A percentile compares a stretch with the other conserved stretches of the same genome.
phyloP scores from a whole-genome alignment of 2,888 invertebrate species.

The Caradrina kadenii region DNA sequence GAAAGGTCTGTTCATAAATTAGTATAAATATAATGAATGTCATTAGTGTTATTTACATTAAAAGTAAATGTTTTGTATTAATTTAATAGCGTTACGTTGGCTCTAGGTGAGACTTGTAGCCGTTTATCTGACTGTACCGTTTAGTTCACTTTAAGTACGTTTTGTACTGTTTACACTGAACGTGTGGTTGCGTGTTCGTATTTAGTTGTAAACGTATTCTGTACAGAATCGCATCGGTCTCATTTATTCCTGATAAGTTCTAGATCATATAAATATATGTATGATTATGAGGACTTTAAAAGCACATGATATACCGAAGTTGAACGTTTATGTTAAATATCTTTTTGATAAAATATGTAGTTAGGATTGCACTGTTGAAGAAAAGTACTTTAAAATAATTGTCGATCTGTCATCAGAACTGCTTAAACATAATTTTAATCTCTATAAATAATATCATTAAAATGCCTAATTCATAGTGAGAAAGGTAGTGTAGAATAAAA shows the following conservation, averaged over 20 bases:
- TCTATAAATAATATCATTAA: conserved; percentile 83
- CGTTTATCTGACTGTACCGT: conserved; percentile 63
- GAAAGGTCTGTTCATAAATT: conserved; percentile 80
- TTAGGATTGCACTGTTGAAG: conserved; percentile 73
- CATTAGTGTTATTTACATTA: conserved; percentile 84
- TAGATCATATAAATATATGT: conserved; percentile 90
- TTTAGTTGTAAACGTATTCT: conserved; percentile 63
- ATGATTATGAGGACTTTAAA: conserved; percentile 71
- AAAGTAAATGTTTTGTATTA: conserved; percentile 81
- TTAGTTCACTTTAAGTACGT: conserved; percentile 69
- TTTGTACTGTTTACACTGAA: conserved; percentile 70
- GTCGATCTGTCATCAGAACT: conserved; percentile 78
- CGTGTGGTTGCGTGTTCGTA: conserved; percentile 62
- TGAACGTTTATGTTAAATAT: conserved; percentile 69
- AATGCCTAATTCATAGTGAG: conserved; percentile 88
- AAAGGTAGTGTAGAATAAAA: conserved; percentile 87
- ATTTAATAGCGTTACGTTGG: conserved; percentile 79
- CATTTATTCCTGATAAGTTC: conserved; percentile 86
- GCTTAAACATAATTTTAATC: conserved; percentile 81
- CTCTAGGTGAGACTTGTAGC: conserved; percentile 74
- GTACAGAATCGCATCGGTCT: conserved; percentile 73
- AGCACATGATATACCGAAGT: conserved; percentile 68
- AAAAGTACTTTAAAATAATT: conserved; percentile 70
- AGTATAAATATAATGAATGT: conserved; percentile 83
- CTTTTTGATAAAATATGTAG: conserved; percentile 66